Evolutionary conservation across 2,888 invertebrate genomes (phyloP).

Genomic region (Hydropsyche betteni): DNA sequence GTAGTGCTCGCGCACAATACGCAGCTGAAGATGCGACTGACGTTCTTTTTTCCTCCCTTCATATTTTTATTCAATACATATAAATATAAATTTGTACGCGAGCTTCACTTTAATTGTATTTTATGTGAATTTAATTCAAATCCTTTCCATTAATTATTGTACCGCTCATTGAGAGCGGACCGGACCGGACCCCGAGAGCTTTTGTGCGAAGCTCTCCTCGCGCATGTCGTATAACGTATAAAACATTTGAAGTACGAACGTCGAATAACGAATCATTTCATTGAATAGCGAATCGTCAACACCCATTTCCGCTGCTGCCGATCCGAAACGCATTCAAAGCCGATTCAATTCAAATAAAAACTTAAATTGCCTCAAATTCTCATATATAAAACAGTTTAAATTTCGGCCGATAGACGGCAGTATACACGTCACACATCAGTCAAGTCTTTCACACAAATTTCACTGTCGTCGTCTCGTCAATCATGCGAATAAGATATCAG

Average conservation of each 20-base stretch:
- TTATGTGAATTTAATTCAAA: slow-evolving; percentile 69
- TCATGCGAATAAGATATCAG: slow-evolving; percentile 29
- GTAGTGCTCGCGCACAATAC: slow-evolving; percentile 7
- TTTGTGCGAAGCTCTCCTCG: slow-evolving; percentile 12
- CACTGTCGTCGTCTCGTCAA: neutral
- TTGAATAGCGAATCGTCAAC: too few relatives aligned
- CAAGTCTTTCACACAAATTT: too few relatives aligned
- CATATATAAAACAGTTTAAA: too few relatives aligned
- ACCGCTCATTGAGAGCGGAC: slow-evolving; percentile 16
- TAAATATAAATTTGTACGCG: neutral
- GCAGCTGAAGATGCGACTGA: slow-evolving; percentile 4
- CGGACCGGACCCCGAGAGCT: neutral
- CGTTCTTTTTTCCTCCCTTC: neutral
- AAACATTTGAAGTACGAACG: too few relatives aligned
- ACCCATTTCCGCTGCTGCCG: too few relatives aligned
- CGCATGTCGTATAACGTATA: neutral
- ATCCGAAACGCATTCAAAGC: too few relatives aligned
- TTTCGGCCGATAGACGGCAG: too few relatives aligned
- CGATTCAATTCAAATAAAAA: too few relatives aligned
- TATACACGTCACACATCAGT: too few relatives aligned
- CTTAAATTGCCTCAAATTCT: too few relatives aligned
- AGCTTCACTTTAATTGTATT: slow-evolving; percentile 63
- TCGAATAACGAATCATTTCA: too few relatives aligned
- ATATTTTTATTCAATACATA: slow-evolving; percentile 1
- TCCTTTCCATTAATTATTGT: slow-evolving; percentile 66